Base-by-base conservation (phyloP, 2,113 vertebrate genomes). In the Bucco capensis region DNA sequence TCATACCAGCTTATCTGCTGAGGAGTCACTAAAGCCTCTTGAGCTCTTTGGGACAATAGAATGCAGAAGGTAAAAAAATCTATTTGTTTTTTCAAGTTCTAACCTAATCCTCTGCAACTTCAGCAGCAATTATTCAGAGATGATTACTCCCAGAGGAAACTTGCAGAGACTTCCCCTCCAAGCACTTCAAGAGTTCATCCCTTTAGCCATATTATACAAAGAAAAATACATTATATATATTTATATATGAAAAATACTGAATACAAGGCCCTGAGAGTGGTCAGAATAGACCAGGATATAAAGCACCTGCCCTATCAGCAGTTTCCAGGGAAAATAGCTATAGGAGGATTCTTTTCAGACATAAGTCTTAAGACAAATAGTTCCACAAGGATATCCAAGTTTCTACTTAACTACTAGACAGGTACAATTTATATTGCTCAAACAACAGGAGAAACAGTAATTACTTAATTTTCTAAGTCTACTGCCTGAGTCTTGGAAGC, bases 11-110 rank as follows among this genome's bases (percentile, higher is more conserved):
- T 96, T 86, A 96, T 94, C 93, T 88, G 83, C 90, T 82, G 67
- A 92, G 92, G 94, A 92, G 66, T 86, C 92, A 89, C 71, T 82
- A 97, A 96, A 95, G 84, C 88, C 70, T 81, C 91, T 88, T 93
- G 67, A 94, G 93, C 83, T 83, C 86, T 66, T 78, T 54, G 54
- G 69, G 69, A 94, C 80, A 91, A 85, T 25, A 93, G 84, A 84
- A 86, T 0, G 27, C 35, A 84, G 49, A 95, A 91, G n/a, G 79
- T 80, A 82, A 87, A 93, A 87, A 93, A 90, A 94, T 35, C 51
- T 60, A 66, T 88, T 94, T 95, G 83, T 92, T 92, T 93, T 94
- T 92, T 82, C 53, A 54, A 89, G 33, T 91, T 76, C 90, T 80
- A 46, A 53, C 19, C 31, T 89, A 96, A 95, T 75, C 81, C 58